Evolutionary conservation across 2,888 invertebrate species (phyloP), one percentile per base, ranked within the genome.

Genomic region (Lycocerus yunnanus): DNA sequence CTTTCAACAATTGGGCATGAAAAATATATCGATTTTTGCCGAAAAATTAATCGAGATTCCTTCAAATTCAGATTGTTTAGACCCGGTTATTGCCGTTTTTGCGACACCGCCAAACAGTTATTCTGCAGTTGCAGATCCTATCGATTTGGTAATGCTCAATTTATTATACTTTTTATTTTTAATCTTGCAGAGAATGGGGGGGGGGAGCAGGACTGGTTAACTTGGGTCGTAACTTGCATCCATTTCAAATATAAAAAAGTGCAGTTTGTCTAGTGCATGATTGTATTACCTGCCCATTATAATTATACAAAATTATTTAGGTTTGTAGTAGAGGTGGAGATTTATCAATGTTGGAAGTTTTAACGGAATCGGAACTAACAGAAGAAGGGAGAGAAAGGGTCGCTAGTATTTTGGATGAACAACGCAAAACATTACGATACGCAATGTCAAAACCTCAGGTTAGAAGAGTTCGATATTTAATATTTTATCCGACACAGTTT

Each of bases 91-190:
- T 0, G 90, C 91, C 0, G 89, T 93, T 1, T 88, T 92, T 79
- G 95, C 94, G 1, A 93, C 93, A 0, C 95, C 95, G 0, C 94
- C 94, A 0, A 95, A 94, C 83, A 94, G 94, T 0, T 95, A 94
- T 83, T 94, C 94, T 0, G 94, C 94, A 0, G 92, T 95, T 18
- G 89, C 89, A 0, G 94, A 95, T 84, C 93, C 95, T 0, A 94
- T 95, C 4, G 95, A 95, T 82, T 87, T 95, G 81, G 94, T 86
- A 84, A 80, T 73, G 63, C 18, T 13, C 84, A 8, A 85, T 88
- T 8, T 43, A 13, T 24, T 60, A 24, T 43, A n/a, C 4, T 43
- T n/a, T 1, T 43, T 43, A 43, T 43, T n/a, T 2, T 43, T 1
- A 13, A 27, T 11, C 13, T 2, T 11, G 27, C 4, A 2, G 21